phyloP scores from a whole-genome alignment of 2,888 invertebrate species.

The Drosophila fungiperda region DNA sequence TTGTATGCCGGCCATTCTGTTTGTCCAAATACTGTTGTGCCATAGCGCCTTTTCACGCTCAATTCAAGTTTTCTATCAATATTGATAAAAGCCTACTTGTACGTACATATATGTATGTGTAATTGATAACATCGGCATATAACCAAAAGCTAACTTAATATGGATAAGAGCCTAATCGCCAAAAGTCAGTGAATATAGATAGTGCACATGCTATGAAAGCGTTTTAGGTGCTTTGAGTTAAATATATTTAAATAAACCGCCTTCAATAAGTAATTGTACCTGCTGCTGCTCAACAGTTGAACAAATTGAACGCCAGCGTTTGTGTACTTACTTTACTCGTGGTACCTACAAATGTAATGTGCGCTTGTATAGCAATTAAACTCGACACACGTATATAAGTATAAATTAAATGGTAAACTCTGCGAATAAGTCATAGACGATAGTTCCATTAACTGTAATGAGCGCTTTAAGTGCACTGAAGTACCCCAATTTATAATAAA shows the following conservation, averaged over 20 bases:
- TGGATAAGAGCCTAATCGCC: neutral
- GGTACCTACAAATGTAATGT: neutral
- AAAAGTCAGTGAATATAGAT: neutral
- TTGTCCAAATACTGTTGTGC: slow-evolving; percentile 36
- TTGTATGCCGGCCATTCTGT: slow-evolving; percentile 44
- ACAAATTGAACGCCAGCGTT: neutral
- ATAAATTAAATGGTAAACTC: neutral
- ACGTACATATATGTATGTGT: neutral
- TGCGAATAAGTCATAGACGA: neutral
- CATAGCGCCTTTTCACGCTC: slow-evolving; percentile 12
- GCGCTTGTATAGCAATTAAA: neutral
- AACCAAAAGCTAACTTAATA: neutral
- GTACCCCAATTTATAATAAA: too few relatives aligned
- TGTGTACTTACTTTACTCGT: neutral
- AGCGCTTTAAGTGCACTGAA: slow-evolving; percentile 1
- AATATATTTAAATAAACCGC: neutral
- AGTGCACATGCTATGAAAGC: slow-evolving; percentile 2
- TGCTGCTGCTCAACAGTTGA: neutral
- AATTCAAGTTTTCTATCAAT: slow-evolving; percentile 20
- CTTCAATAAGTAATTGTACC: neutral
- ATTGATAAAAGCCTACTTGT: slow-evolving; percentile 52
- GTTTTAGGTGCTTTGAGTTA: neutral
- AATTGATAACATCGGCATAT: slow-evolving; percentile 7
- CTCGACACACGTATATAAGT: neutral
- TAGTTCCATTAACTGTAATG: neutral